A percentile compares a stretch with the other conserved stretches of the same genome.
Evolutionary conservation across 1,140 invertebrate genomes (phyloP).

Genomic region (Drosophila sp.): DNA sequence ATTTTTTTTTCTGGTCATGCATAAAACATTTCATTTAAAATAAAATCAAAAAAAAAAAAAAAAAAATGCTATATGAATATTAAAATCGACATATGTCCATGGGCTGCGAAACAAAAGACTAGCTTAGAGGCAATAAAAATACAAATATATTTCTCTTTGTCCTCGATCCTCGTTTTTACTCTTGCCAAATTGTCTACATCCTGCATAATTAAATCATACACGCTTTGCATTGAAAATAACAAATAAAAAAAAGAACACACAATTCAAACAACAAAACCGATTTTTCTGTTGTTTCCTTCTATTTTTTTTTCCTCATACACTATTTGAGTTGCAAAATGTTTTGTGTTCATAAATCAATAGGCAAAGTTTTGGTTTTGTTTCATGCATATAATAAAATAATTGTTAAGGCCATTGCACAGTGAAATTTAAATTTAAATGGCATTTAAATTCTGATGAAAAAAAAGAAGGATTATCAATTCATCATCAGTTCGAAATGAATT

Average conservation of each 20-base stretch:
- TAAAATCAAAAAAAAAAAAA: conserved; percentile 9
- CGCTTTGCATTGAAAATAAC: conserved; percentile 1
- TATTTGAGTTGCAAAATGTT: conserved; percentile 70
- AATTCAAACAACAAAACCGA: conserved; percentile 52
- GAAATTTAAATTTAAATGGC: neutral
- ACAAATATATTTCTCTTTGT: neutral
- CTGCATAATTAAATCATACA: conserved; percentile 75
- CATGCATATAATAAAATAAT: conserved; percentile 1
- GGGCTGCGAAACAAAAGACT: conserved; percentile 45
- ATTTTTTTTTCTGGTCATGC: conserved; percentile 42
- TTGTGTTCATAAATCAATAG: conserved; percentile 72
- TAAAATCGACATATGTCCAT: conserved; percentile 61
- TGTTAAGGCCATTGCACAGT: neutral
- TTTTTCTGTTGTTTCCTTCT: conserved; percentile 33
- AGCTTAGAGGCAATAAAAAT: conserved; percentile 53
- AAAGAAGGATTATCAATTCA: neutral
- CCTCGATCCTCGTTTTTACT: neutral
- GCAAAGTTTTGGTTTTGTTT: conserved; percentile 43
- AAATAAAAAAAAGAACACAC: conserved; percentile 35
- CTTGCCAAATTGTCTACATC: conserved; percentile 41
- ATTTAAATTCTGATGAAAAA: neutral
- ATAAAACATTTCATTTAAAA: conserved; percentile 53
- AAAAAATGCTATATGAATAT: conserved; percentile 64
- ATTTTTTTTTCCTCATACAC: conserved; percentile 68
- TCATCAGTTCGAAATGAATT: too few species aligned